These are phyloP conservation scores for Hypolimnas misippus DNA, from an alignment of 2,888 invertebrate genomes.

Conservation along the genomic window DNA sequence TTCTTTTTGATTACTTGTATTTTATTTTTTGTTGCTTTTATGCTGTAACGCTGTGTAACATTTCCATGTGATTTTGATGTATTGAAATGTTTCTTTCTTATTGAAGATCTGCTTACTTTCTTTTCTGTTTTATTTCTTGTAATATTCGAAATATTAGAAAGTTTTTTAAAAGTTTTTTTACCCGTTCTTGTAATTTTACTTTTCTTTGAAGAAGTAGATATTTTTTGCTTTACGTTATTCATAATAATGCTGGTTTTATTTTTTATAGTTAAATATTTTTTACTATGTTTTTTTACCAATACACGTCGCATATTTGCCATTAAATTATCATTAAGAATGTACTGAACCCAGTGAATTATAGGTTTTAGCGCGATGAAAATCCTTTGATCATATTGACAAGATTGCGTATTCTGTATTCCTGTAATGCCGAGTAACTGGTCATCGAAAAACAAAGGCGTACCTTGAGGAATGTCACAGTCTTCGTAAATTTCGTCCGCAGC, in stretches of 20 bases:
- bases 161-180: background rate
- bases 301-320: background rate
- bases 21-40: background rate
- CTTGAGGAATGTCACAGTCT: constrained; percentile 50
- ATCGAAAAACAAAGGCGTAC: constrained; percentile 58
- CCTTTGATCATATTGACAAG: constrained; percentile 21
- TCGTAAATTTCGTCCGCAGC: constrained; percentile 44
- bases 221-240: background rate
- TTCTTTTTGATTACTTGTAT: background rate
- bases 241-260: background rate
- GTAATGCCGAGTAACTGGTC: constrained; percentile 47
- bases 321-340: constrained; percentile 12
- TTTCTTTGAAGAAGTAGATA: background rate
- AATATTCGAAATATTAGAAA: background rate
- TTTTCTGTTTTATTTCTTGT: background rate
- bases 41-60: background rate
- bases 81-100: background rate
- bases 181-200: background rate
- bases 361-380: constrained; percentile 33
- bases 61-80: background rate
- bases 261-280: background rate
- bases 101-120: background rate
- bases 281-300: background rate
- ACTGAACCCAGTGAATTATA: constrained; percentile 51
- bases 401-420: constrained; percentile 21